phyloP scores from a whole-genome alignment of 1,140 invertebrate species.

The Pogonomyrmex californicus region DNA sequence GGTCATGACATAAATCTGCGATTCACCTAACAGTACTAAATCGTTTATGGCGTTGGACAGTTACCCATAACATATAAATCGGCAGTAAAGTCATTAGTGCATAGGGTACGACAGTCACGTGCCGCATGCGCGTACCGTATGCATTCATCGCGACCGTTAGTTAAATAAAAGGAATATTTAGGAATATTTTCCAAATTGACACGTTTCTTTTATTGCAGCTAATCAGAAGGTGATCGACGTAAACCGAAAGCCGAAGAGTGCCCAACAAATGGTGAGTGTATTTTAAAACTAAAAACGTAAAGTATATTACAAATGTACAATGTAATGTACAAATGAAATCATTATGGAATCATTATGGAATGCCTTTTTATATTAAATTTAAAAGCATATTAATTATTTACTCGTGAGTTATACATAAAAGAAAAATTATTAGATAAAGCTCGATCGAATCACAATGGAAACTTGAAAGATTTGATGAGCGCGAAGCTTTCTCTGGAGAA shows the following conservation, averaged over 20 bases:
- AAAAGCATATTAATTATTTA: not conserved
- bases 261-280: slow-evolving; percentile 96
- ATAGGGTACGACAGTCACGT: slow-evolving; percentile 70
- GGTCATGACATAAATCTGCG: slow-evolving; percentile 13
- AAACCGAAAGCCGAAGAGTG: slow-evolving; percentile 94
- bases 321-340: not conserved
- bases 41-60: slow-evolving; percentile 78
- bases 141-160: slow-evolving; percentile 52
- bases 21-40: slow-evolving; percentile 69
- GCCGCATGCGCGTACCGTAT: slow-evolving; percentile 62
- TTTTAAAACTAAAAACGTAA: not conserved
- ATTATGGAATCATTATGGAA: not conserved
- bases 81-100: slow-evolving; percentile 69
- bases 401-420: not conserved
- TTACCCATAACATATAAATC: slow-evolving; percentile 75
- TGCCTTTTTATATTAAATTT: not conserved
- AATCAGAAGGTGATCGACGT: slow-evolving; percentile 96
- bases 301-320: too few relatives aligned
- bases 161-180: slow-evolving; percentile 25
- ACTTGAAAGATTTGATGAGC: slow-evolving; percentile 1
- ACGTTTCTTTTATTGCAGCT: slow-evolving; percentile 87
- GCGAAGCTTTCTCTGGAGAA: not conserved
- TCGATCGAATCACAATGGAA: not conserved
- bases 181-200: slow-evolving; percentile 49
- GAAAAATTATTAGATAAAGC: slow-evolving; percentile 4